Conservation (phyloP, 1,140 invertebrate genomes). For the Dreissena rostriformis region DNA sequence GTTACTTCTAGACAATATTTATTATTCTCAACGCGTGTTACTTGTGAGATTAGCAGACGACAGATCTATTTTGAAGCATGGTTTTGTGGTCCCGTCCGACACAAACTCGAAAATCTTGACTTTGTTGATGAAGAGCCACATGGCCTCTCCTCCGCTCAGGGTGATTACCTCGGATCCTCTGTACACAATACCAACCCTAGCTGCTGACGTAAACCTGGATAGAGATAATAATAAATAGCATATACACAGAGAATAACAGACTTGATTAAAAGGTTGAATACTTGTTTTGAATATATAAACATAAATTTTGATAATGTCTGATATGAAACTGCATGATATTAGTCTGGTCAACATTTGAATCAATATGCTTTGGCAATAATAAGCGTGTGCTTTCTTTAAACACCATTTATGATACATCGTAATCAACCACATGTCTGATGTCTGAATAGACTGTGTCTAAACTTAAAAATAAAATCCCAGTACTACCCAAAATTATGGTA, state of each 20-base stretch:
- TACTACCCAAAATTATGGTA: slow-evolving; percentile 62
- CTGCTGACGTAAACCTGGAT: slow-evolving; percentile 61
- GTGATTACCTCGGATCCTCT: slow-evolving; percentile 58
- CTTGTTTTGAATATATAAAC: background rate
- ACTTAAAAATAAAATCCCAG: no score
- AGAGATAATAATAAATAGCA: no score
- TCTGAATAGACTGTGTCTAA: no score
- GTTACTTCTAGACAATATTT: no score
- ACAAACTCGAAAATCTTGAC: slow-evolving; percentile 53
- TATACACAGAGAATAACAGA: background rate
- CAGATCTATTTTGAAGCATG: slow-evolving; percentile 56
- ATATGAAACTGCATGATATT: no score
- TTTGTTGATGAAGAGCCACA: slow-evolving; percentile 67
- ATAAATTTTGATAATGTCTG: background rate
- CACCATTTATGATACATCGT: no score
- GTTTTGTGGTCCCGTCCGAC: background rate
- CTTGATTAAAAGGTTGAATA: background rate
- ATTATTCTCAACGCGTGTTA: background rate
- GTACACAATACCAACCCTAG: slow-evolving; percentile 53
- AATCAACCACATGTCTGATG: no score
- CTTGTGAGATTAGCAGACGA: slow-evolving; percentile 36
- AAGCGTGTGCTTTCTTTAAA: no score
- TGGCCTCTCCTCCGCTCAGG: slow-evolving; percentile 62
- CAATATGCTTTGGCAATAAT: no score
- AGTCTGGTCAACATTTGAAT: no score